Conservation (phyloP, 2,113 vertebrate genomes). For the Climacteris rufus region DNA sequence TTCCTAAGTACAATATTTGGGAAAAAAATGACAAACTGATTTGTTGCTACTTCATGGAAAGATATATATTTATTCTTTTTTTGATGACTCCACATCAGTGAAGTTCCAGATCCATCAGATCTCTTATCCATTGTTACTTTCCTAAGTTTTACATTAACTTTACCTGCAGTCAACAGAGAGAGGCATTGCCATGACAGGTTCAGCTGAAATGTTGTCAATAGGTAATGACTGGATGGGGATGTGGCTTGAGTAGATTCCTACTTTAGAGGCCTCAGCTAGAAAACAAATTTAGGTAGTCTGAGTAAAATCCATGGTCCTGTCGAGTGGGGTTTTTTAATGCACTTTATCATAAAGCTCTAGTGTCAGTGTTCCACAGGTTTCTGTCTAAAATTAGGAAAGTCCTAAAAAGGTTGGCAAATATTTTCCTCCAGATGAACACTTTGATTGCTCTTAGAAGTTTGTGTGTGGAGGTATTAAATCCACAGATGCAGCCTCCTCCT, state of each 20-base stretch:
- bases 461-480: neutral
- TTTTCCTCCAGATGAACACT: neutral
- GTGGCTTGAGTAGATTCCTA: neutral
- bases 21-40: neutral
- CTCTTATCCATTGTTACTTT: neutral
- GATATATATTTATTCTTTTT: neutral
- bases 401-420: neutral
- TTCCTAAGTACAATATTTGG: neutral
- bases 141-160: neutral
- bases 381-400: neutral
- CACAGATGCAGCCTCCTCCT: neutral
- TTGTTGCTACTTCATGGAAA: neutral
- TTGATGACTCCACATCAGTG: neutral
- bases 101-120: neutral
- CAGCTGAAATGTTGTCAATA: neutral
- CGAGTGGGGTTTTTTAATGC: accelerated
- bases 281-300: neutral
- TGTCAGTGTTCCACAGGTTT: neutral
- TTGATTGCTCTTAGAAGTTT: neutral
- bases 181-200: neutral
- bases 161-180: neutral
- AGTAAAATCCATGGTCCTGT: neutral
- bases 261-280: neutral
- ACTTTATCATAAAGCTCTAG: neutral
- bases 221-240: accelerated